Conservation (phyloP, 2,888 invertebrate species). For the Drosophila merina region DNA sequence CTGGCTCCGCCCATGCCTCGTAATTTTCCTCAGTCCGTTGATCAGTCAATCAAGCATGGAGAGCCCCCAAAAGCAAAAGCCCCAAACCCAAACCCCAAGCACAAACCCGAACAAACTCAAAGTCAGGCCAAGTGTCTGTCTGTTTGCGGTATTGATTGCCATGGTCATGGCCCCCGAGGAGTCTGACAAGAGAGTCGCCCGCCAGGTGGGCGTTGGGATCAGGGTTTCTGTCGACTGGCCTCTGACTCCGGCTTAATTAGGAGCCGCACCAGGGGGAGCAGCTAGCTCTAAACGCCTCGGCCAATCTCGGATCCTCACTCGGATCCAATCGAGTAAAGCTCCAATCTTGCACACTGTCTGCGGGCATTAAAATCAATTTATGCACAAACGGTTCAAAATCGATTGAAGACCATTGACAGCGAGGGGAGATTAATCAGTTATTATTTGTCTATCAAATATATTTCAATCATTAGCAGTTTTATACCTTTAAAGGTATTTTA, state of each 20-base stretch:
- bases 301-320: conserved; percentile 9
- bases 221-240: conserved; percentile 43
- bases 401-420: conserved; percentile 19
- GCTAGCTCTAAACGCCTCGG: conserved; percentile 8
- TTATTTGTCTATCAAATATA: not conserved
- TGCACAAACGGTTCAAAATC: conserved; percentile 22
- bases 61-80: not conserved
- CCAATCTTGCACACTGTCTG: conserved; percentile 28
- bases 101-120: conserved; percentile 2
- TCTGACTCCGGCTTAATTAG: conserved; percentile 47
- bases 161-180: conserved; percentile 47
- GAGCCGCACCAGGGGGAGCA: conserved; percentile 13
- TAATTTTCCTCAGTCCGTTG: conserved; percentile 47
- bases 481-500: no score
- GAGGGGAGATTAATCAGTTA: conserved; percentile 20
- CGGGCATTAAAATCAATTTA: conserved; percentile 47
- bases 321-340: conserved; percentile 19
- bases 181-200: not conserved
- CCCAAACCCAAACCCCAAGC: conserved; percentile 11
- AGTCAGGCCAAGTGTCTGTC: conserved; percentile 26
- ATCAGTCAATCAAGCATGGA: conserved; percentile 68
- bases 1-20: conserved; percentile 23
- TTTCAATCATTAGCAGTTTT: not conserved
- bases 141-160: conserved; percentile 49
- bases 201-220: conserved; percentile 50